Evolutionary conservation across 1,140 invertebrate species (phyloP), one percentile per base, ranked within the genome.

Genomic region (Episyrphus balteatus): DNA sequence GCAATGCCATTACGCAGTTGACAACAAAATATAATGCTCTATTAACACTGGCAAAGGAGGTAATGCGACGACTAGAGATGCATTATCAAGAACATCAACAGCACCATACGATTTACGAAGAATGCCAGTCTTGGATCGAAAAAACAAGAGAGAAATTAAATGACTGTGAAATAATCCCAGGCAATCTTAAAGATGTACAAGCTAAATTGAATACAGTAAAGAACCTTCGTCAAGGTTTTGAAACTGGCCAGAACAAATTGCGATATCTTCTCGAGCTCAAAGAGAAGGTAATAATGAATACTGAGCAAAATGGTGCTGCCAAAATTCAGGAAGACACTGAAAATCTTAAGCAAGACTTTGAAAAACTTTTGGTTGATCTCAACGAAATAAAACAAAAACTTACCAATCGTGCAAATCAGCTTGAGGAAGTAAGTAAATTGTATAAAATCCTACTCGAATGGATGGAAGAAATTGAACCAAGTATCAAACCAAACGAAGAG

Each of bases 21-120:
- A 90, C 92, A 0, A 93, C 90, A 1, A 93, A 93, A 66, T 96
- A 96, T 57, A 94, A 94, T 65, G 83, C 88, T 0, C 70, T 96
- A n/a, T 66, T 94, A 17, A 90, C 89, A 0, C 62, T 92, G 14
- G 87, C 91, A 11, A 97, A 96, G 72, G 92, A 93, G 73, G 83
- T 92, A 12, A 92, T 94, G 87, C 75, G 89, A 56, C 75, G 87
- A 31, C 71, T 94, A 19, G 90, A 94, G 69, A 72, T 92, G 36
- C 87, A 92, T 63, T 93, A 91, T 69, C 88, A 92, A 76, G 87
- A 91, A 72, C 87, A 92, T 59, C 88, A 90, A 68, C 88, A 90
- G 68, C 86, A 89, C 55, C 88, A 87, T 60, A 82, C 88, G 6
- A 69, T 93, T 1, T 89, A 88, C 53, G 85, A 89, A 66, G 91